Base-by-base conservation (phyloP, 2,888 invertebrate genomes). In the Alcis repandata region DNA sequence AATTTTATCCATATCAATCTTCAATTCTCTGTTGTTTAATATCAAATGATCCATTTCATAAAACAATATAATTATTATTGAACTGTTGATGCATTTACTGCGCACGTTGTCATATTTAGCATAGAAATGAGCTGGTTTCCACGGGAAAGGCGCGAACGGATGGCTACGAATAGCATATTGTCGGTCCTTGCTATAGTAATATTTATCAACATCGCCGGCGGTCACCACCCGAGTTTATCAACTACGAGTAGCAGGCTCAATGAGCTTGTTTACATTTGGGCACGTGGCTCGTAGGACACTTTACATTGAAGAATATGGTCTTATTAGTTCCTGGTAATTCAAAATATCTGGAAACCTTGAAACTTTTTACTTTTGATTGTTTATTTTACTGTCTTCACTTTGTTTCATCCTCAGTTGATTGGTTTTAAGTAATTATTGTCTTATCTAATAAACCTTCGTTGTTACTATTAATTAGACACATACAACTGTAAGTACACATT, bases 181-280 rank as follows among this genome's bases (percentile, higher is more conserved):
- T 22, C 38, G 51, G 7, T 38, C 33, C 20, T 49, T 27, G 49
- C 13, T 43, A 10, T 17, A 27, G 15, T 13, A 13, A 36, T 74
- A 65, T 75, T 74, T 71, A 73, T 69, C 68, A 74, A 75, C 71
- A 75, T 38, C 54, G 58, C 38, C 59, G 59, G 57, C 63, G 45
- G 57, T 62, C 36, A 56, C 58, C 46, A 48, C 33, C 53, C 57
- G 43, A 61, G 69, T 70, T 72, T 72, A 71, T 72, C 70, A 74
- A 71, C 70, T 69, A n/a, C n/a, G n/a, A n/a, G n/a, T n/a, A 68
- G 54, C 61, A 32, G 45, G 19, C 58, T 69, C 70, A 69, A 70
- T 69, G 56, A 65, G 59, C 45, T 51, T 76, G 76, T 76, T 76
- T 74, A 73, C 73, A 68, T 69, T 63, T 19, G 56, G 71, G 63